Evolutionary conservation across 2,797 vertebrate species (phyloP), one percentile per base, ranked within the genome.

Genomic region (Chanos chanos): DNA sequence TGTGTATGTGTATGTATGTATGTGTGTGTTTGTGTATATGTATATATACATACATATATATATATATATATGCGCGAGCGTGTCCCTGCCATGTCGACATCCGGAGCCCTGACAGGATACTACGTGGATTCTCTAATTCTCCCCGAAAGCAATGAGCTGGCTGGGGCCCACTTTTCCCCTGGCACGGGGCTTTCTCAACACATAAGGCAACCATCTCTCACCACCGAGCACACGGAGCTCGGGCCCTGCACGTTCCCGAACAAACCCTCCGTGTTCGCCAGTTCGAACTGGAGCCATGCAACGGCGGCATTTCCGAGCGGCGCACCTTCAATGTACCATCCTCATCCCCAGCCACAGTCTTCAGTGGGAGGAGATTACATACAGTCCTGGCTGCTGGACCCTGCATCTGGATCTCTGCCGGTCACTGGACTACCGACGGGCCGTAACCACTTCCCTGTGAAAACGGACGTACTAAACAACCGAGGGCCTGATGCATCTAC

Each of bases 81-180:
- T 76, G 27, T 71, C 71, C 82, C 75, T 78, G 85, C 90, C 83
- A 97, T 97, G 95, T 94, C 95, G 88, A 94, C 94, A 86, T 92
- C 94, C 79, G 94, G 94, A 89, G 89, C 94, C 67, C 87, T 97
- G 78, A 94, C 91, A 84, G 89, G 87, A 82, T 97, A 97, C 88
- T 96, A 95, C 87, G 94, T 97, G 83, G 95, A 98, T 90, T 96
- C 96, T 34, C 93, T 98, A 75, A 90, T 96, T 80, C 80, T 96
- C 50, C 90, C 94, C 62, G 93, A 96, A 81, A 89, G 86, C 73
- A 95, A 97, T 66, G 94, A 98, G 81, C 87, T 93, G 82, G 85
- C 92, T 40, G 87, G 88, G 27, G 80, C 92, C 75, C 87, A 92
- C 78, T 95, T 92, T 65, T 80, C 88, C 40, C 72, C 92, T 28